phyloP scores from a whole-genome alignment of 2,888 invertebrate genomes.

The Lymantria dispar region DNA sequence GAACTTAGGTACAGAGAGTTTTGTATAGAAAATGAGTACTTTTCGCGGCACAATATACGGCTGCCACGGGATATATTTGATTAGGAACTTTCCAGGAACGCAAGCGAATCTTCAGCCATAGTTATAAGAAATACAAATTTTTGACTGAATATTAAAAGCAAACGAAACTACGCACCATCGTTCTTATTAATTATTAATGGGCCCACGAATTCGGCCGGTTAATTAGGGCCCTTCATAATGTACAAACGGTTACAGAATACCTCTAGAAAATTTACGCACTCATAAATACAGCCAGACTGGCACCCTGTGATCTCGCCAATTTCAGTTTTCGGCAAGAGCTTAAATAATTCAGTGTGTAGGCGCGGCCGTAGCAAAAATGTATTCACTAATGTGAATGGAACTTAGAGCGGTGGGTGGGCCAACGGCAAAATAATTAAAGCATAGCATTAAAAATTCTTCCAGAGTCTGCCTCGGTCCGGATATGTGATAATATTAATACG shows the following conservation, averaged over 20 bases:
- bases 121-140: too few species aligned
- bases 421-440: slow-evolving; percentile 80
- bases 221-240: slow-evolving; percentile 79
- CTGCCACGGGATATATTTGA: too few species aligned
- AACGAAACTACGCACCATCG: slow-evolving; percentile 40
- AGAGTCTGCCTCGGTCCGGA: slow-evolving; percentile 67
- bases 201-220: slow-evolving; percentile 54
- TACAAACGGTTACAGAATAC: slow-evolving; percentile 71
- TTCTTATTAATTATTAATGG: slow-evolving; percentile 47
- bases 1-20: too few species aligned
- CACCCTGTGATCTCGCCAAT: slow-evolving; percentile 67
- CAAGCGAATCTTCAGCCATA: too few species aligned
- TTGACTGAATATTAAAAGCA: slow-evolving; percentile 14
- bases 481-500: slow-evolving; percentile 81
- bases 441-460: slow-evolving; percentile 80
- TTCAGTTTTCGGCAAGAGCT: slow-evolving; percentile 75
- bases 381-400: slow-evolving; percentile 81
- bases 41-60: too few species aligned
- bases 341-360: slow-evolving; percentile 41
- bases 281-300: slow-evolving; percentile 64
- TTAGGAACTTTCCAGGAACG: too few species aligned
- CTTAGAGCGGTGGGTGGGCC: slow-evolving; percentile 57
- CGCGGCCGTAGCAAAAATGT: slow-evolving; percentile 69
- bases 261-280: slow-evolving; percentile 68
- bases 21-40: too few species aligned